These are phyloP conservation scores for Argyra leucocephala DNA, from an alignment of 2,888 invertebrate species.

Conservation along the genomic window DNA sequence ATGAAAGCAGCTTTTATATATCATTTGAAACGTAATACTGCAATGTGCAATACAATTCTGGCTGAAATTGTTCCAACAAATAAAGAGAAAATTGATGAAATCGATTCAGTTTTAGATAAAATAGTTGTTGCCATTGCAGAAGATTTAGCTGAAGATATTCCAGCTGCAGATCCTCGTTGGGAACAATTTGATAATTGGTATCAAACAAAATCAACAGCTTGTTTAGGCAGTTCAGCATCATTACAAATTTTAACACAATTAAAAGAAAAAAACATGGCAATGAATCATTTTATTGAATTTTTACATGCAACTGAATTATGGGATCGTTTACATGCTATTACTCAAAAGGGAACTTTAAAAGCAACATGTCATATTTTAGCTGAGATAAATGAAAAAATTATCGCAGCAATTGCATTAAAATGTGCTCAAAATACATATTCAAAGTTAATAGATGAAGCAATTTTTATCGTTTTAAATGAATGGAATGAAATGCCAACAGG, in stretches of 20 bases:
- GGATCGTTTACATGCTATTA: slow-evolving; percentile 43
- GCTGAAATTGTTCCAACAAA: slow-evolving; percentile 43
- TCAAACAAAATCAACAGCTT: slow-evolving; percentile 40
- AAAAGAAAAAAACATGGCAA: slow-evolving; percentile 75
- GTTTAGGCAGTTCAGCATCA: slow-evolving; percentile 63
- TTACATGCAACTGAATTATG: slow-evolving; percentile 58
- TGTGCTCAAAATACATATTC: slow-evolving; percentile 46
- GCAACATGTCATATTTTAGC: slow-evolving; percentile 51
- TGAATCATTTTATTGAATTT: slow-evolving; percentile 67
- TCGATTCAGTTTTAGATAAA: slow-evolving; percentile 38
- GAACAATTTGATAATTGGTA: slow-evolving; percentile 36
- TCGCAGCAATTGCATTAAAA: slow-evolving; percentile 62
- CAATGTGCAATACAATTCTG: slow-evolving; percentile 42
- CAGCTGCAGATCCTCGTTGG: slow-evolving; percentile 73
- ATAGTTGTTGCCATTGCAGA: slow-evolving; percentile 59
- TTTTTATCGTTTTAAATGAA: slow-evolving; percentile 47
- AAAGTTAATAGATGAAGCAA: slow-evolving; percentile 48
- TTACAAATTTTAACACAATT: slow-evolving; percentile 78
- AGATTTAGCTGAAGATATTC: slow-evolving; percentile 77
- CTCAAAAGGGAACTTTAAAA: slow-evolving; percentile 34
- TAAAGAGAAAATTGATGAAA: slow-evolving; percentile 27
- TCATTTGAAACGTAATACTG: slow-evolving; percentile 54
- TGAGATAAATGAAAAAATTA: slow-evolving; percentile 71
- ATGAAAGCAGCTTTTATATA: slow-evolving; percentile 72
- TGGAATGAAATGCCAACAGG: slow-evolving; percentile 43